These are phyloP conservation scores for Passer montanus DNA, from an alignment of 2,113 vertebrate genomes.

Conservation along the genomic window DNA sequence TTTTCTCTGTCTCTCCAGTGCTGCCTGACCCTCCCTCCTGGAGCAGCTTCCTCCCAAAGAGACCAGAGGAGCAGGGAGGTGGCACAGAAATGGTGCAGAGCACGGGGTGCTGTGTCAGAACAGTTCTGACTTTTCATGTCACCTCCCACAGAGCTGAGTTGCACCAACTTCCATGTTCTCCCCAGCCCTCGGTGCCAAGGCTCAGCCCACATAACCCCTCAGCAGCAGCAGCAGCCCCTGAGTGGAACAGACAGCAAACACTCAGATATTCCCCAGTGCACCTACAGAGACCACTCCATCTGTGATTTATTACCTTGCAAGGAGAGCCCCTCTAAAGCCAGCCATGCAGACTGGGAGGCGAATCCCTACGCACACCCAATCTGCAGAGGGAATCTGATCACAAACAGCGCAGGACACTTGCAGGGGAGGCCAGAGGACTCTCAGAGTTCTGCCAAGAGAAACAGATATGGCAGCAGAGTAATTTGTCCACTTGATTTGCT, in stretches of 20 bases:
- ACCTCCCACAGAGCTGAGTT: background rate
- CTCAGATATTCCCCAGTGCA: background rate
- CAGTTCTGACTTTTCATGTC: rapidly evolving
- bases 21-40: background rate
- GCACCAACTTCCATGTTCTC: background rate
- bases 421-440: background rate
- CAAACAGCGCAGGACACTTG: background rate
- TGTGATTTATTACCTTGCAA: conserved; percentile 2
- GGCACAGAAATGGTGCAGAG: background rate
- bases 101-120: rapidly evolving
- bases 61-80: background rate
- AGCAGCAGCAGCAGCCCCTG: background rate
- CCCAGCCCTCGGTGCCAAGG: background rate
- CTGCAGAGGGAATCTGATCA: background rate
- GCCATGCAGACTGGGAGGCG: background rate
- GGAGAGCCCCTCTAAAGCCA: background rate
- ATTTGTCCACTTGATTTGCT: conserved; percentile 26
- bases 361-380: background rate
- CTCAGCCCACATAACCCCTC: background rate
- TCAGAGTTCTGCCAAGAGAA: conserved; percentile 33
- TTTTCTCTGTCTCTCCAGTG: background rate
- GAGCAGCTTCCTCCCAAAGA: background rate
- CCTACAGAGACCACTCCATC: background rate
- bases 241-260: background rate
- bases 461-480: background rate